phyloP scores from a whole-genome alignment of 2,797 vertebrate genomes.

The Anomalospiza imberbis region DNA sequence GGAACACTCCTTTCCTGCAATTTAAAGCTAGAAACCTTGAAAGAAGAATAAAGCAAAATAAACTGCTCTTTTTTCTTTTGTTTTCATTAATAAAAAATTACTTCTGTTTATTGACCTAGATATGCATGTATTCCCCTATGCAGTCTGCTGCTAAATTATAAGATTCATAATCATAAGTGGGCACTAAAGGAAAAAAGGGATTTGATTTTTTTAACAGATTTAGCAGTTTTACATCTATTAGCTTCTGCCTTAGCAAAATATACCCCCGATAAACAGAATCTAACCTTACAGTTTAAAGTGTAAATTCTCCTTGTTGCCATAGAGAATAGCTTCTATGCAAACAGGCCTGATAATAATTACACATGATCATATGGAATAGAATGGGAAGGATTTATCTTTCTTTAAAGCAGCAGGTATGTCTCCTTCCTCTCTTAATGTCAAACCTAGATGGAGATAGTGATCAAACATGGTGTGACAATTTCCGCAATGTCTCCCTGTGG shows the following conservation, averaged over 20 bases:
- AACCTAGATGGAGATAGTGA: not conserved
- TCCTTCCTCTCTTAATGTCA: not conserved
- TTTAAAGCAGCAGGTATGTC: not conserved
- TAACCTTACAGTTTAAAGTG: not conserved
- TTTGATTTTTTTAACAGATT: not conserved
- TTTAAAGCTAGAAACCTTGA: not conserved
- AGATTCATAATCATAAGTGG: not conserved
- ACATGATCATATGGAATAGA: not conserved
- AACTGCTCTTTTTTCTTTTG: not conserved
- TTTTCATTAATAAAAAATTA: not conserved
- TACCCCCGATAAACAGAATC: not conserved
- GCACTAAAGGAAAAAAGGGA: not conserved
- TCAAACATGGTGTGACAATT: constrained; percentile 36
- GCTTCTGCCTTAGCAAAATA: not conserved
- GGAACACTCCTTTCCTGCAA: not conserved
- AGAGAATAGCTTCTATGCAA: not conserved
- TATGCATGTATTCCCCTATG: not conserved
- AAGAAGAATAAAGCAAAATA: not conserved
- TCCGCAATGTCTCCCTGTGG: not conserved
- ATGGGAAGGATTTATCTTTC: not conserved
- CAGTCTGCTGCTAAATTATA: not conserved
- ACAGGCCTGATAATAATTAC: not conserved
- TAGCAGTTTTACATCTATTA: not conserved
- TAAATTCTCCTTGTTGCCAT: not conserved
- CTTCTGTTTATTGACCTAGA: not conserved